Evolutionary conservation across 23 tunicate species (phyloP).

Genomic region (Phallusia fumigata): DNA sequence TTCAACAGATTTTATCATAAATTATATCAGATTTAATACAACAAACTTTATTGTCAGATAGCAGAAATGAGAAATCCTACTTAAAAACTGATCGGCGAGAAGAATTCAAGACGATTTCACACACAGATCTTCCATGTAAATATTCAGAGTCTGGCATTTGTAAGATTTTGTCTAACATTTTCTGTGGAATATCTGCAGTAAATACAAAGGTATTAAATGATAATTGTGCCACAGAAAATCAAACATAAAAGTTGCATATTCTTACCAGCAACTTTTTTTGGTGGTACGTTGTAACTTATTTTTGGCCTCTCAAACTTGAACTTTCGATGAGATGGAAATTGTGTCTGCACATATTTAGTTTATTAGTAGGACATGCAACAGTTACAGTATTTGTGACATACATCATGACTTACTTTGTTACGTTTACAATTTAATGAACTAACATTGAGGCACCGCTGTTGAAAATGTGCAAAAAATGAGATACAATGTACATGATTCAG

Average conservation of each 20-base stretch:
- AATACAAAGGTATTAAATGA: not conserved
- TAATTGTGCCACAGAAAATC: not conserved
- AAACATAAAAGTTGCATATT: not conserved
- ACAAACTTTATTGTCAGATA: not conserved
- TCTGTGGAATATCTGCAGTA: not conserved
- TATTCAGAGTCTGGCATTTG: constrained; percentile 18
- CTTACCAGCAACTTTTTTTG: not conserved
- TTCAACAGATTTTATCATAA: no score
- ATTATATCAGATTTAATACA: no score
- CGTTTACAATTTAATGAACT: not conserved
- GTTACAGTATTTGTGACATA: not conserved
- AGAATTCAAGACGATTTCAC: constrained; percentile 33
- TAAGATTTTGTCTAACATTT: not conserved
- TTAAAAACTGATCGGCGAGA: constrained; percentile 56
- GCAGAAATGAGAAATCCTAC: constrained; percentile 15
- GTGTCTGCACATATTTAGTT: not conserved
- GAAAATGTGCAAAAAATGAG: not conserved
- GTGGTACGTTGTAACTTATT: no score
- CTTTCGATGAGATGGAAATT: not conserved
- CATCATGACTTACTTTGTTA: not conserved
- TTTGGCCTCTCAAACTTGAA: not conserved
- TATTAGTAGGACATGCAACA: not conserved
- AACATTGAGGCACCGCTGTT: not conserved
- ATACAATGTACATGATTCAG: not conserved
- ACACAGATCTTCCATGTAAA: constrained; percentile 66